Evolutionary conservation across 2,888 invertebrate species (phyloP), one percentile per base, ranked within the genome.

Genomic region (Eilema griseolum): DNA sequence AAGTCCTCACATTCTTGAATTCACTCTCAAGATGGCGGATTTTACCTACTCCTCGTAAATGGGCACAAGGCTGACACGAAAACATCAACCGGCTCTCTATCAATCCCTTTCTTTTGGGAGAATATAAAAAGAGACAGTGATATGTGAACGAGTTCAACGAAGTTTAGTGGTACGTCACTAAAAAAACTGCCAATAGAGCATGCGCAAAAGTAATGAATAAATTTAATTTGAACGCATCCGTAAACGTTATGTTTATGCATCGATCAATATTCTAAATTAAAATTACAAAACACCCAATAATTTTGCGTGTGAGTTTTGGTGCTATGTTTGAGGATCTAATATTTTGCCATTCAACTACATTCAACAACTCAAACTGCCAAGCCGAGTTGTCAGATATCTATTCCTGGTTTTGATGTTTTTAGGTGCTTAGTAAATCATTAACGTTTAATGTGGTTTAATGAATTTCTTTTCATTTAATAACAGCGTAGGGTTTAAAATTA

Each of bases 1-100:
- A 94, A 94, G 93, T 95, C 93, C 92, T 92, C 91, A 95, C 95
- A 96, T 96, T 96, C 96, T 95, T 96, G 93, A 95, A 96, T 95
- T 95, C 93, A 94, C 94, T 96, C 96, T 95, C 96, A 96, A 96
- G 95, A 96, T 96, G 96, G 96, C 96, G 96, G 95, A 96, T 93
- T 94, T 95, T 95, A 95, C 94, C 93, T 93, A 95, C 94, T 93
- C 93, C 92, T 94, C 93, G 92, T 93, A 94, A 95, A 95, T 95
- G 95, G 93, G 95, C 90, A 95, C 95, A 95, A 95, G 94, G 95
- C 95, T 95, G 95, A 94, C 95, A 95, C 95, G 94, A 95, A 95
- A 95, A 95, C 94, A 95, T 95, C 93, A 94, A 94, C 94, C 92
- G 92, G 92, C 94, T 91, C 93, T 93, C 88, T 91, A 89, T 90